Base-by-base conservation (phyloP, 2,888 invertebrate species). In the Calliscelio sp. region DNA sequence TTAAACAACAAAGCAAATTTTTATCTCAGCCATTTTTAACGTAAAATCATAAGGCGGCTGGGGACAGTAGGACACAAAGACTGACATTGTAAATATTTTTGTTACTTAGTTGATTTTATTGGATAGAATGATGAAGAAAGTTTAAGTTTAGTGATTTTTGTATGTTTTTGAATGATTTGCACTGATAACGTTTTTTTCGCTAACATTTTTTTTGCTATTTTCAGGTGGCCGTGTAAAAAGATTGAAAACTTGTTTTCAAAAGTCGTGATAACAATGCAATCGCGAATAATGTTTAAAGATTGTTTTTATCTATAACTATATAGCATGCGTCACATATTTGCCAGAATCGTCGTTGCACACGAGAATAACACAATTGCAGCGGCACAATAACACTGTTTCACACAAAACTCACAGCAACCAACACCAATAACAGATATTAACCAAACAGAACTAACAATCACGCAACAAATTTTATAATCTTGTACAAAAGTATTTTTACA, bases 11-110 rank as follows among this genome's bases (percentile, higher is more conserved):
- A 20, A n/a, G 51, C 61, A 61, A 61, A 51, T 61, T 74, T 74
- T 51, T 74, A 74, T 61, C 61, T 18, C 73, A 59, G 35, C 38
- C 51, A 14, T 51, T 61, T 74, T 61, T 61, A 63, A 55, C 44
- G n/a, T 75, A 55, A 44, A 55, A 28, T 32, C 25, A 44, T 63
- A 41, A 41, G 63, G 53, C 41, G 38, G 18, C 46, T 6, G 32
- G 25, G 59, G 28, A 73, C 38, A 61, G 20, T 74, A 14, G 53
- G 41, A 51, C 18, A 61, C 24, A 51, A 61, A 51, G 61, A n/a
- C n/a, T n/a, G n/a, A n/a, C 38, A 73, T 61, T 74, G 63, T 61
- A 74, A 63, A 51, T 65, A 75, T 51, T 41, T 65, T 61, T 14
- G 16, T 61, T 51, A 14, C 24, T 22, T 20, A 22, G 10, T 57